Conservation (phyloP, 2,888 invertebrate genomes). For the Carcina quercana region DNA sequence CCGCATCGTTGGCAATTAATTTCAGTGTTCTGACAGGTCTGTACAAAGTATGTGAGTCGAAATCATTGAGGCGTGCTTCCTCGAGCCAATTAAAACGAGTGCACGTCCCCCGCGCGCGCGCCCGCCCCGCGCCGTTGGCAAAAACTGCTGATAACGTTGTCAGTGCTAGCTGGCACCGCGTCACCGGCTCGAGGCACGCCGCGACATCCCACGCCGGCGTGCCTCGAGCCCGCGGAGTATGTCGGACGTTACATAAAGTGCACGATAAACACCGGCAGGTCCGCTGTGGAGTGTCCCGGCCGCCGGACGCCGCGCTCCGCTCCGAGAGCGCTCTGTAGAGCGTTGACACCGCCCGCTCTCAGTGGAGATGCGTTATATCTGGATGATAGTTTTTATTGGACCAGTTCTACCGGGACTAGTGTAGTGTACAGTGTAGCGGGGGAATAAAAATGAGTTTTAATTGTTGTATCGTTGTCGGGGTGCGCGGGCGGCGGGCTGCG, state of each 20-base stretch:
- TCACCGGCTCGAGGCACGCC: too few relatives aligned
- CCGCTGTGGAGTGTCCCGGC: too few relatives aligned
- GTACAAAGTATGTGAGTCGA: slow-evolving; percentile 28
- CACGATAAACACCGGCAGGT: too few relatives aligned
- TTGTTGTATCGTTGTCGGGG: slow-evolving; percentile 30
- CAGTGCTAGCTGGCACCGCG: slow-evolving; percentile 17
- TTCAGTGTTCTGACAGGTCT: slow-evolving; percentile 11
- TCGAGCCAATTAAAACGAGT: slow-evolving; percentile 55
- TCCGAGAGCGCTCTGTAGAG: too few relatives aligned
- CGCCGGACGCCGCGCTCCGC: too few relatives aligned
- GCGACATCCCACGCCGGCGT: too few relatives aligned
- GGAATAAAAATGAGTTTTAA: slow-evolving; percentile 55
- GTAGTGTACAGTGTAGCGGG: slow-evolving; percentile 26
- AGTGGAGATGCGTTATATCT: too few relatives aligned
- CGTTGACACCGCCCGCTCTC: too few relatives aligned
- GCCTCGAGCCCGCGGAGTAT: too few relatives aligned
- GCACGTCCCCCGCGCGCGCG: slow-evolving; percentile 21
- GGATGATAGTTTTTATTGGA: too few relatives aligned
- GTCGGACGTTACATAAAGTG: too few relatives aligned
- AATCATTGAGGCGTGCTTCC: slow-evolving; percentile 59
- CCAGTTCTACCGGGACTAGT: too few relatives aligned
- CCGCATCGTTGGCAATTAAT: slow-evolving; percentile 3
- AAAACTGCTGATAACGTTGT: slow-evolving; percentile 5
- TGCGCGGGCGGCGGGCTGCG: slow-evolving; percentile 23
- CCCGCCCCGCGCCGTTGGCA: slow-evolving; percentile 5